Evolutionary conservation across 2,888 invertebrate genomes (phyloP).

Genomic region (Oligia strigilis): DNA sequence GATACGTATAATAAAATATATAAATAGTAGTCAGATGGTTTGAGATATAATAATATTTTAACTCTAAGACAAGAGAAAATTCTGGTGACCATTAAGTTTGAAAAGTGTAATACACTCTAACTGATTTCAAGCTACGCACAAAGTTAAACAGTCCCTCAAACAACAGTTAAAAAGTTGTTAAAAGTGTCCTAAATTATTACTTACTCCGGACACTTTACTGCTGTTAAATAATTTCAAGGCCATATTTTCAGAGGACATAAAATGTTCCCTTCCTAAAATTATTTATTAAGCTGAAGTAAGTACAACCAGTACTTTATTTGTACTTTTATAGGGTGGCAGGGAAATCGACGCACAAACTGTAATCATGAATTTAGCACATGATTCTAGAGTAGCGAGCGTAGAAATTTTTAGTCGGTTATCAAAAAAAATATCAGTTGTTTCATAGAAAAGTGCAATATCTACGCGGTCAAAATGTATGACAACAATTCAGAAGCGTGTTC

Average conservation of each 20-base stretch:
- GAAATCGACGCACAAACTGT: too few species aligned
- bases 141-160: slow-evolving; percentile 42
- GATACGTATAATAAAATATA: neutral
- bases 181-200: slow-evolving; percentile 48
- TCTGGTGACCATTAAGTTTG: slow-evolving; percentile 17
- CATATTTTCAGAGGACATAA: slow-evolving; percentile 24
- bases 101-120: slow-evolving; percentile 21
- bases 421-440: too few species aligned
- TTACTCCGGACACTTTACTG: slow-evolving; percentile 41
- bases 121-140: slow-evolving; percentile 21
- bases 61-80: neutral
- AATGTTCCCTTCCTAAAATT: slow-evolving; percentile 20
- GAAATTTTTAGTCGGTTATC: too few species aligned
- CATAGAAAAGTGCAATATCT: too few species aligned
- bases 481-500: neutral
- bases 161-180: slow-evolving; percentile 53
- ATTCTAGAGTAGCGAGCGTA: too few species aligned
- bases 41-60: neutral
- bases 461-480: neutral
- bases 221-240: slow-evolving; percentile 46
- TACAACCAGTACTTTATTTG: neutral
- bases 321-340: too few species aligned
- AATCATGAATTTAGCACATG: too few species aligned
- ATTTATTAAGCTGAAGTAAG: slow-evolving; percentile 20
- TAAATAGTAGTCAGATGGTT: neutral